Evolutionary conservation across 2,797 vertebrate genomes (phyloP).

Genomic region (Trachurus trachurus): DNA sequence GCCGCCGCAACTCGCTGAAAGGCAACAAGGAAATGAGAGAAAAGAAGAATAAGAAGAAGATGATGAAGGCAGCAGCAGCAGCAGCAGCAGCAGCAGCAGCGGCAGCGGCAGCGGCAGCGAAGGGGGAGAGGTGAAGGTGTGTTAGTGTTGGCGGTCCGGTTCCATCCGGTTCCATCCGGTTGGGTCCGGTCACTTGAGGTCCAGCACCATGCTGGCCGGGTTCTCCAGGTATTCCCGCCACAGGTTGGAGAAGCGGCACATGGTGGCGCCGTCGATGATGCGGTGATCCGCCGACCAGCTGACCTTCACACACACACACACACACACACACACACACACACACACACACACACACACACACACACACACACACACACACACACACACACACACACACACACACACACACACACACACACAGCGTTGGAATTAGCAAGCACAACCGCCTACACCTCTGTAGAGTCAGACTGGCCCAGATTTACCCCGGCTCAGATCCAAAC

Average conservation of each 20-base stretch:
- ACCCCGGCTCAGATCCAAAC: no score
- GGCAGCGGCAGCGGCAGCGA: neutral
- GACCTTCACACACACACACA: constrained; percentile 84
- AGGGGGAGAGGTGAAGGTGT: constrained; percentile 2
- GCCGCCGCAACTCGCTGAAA: constrained; percentile 65
- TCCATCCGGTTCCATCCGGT: no score
- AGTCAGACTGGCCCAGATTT: no score
- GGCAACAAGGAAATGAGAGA: constrained; percentile 66
- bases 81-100: no score
- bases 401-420: no score
- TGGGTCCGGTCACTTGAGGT: constrained; percentile 89
- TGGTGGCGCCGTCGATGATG: constrained; percentile 95
- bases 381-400: no score
- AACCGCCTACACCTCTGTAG: no score
- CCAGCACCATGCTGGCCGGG: constrained; percentile 92
- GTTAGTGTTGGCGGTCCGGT: constrained; percentile 1
- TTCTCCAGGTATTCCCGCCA: constrained; percentile 97
- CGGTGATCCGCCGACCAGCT: constrained; percentile 99
- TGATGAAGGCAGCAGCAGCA: constrained; percentile 46
- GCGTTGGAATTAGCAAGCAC: no score
- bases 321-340: no score
- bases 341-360: no score
- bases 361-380: no score
- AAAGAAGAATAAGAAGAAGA: neutral
- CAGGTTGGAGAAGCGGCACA: constrained; percentile 97